These are phyloP conservation scores for Apostichopus leukothele DNA, from an alignment of 53 echinoderm and acorn worm species.

Conservation along the genomic window DNA sequence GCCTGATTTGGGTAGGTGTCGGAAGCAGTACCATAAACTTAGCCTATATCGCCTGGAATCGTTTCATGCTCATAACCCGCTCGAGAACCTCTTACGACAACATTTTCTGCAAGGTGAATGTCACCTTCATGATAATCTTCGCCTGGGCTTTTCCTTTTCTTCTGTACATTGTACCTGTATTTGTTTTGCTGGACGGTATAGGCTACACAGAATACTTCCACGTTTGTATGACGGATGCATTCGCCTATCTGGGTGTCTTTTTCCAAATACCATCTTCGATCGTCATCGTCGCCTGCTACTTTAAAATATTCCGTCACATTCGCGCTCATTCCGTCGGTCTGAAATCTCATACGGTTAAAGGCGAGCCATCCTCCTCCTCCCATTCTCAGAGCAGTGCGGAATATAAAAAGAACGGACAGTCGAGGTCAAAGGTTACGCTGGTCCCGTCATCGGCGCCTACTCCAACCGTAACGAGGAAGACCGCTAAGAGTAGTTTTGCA, in stretches of 20 bases:
- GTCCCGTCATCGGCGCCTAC: conserved; percentile 19
- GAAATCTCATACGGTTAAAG: background rate
- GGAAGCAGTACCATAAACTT: conserved; percentile 24
- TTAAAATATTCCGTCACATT: conserved; percentile 43
- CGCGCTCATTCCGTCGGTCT: conserved; percentile 30
- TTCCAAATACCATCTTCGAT: conserved; percentile 4
- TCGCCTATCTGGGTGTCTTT: conserved; percentile 31
- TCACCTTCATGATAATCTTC: conserved; percentile 8
- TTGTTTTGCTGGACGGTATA: conserved; percentile 12
- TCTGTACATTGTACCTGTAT: conserved; percentile 14
- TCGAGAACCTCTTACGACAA: conserved; percentile 23
- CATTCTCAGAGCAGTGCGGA: conserved; percentile 31
- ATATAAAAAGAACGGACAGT: conserved; percentile 6
- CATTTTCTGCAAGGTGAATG: background rate
- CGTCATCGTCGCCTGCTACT: conserved; percentile 39
- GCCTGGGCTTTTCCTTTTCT: conserved; percentile 21
- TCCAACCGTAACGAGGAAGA: background rate
- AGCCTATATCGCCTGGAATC: conserved; percentile 28
- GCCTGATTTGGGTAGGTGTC: conserved; percentile 36
- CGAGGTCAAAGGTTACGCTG: conserved; percentile 8
- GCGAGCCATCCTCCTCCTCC: background rate
- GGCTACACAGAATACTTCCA: conserved; percentile 34
- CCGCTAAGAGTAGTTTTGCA: background rate
- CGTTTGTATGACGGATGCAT: conserved; percentile 42
- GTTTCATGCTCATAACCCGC: conserved; percentile 32